phyloP scores from a whole-genome alignment of 1,140 invertebrate species.

The Pygmarrhopalites habei region DNA sequence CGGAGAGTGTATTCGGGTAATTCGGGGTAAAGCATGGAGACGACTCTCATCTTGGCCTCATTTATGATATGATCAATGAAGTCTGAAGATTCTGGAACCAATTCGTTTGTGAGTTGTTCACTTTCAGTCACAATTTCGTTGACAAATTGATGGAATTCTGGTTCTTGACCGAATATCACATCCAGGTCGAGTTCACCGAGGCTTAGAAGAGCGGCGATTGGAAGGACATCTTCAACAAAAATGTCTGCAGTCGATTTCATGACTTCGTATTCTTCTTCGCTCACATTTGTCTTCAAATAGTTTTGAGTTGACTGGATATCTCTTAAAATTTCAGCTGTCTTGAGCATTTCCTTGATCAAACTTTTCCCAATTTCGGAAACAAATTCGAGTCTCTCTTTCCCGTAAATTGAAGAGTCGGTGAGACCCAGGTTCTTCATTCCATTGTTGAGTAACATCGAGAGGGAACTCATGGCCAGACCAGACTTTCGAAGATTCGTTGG shows the following conservation, averaged over 20 bases:
- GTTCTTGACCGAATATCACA: constrained; percentile 27
- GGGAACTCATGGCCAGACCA: too few relatives aligned
- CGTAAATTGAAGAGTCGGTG: neutral
- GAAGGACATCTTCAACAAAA: constrained; percentile 20
- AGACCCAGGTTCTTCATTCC: neutral
- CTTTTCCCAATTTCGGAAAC: constrained; percentile 10
- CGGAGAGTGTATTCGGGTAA: neutral
- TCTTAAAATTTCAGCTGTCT: constrained; percentile 17
- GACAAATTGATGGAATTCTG: constrained; percentile 20
- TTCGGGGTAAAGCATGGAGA: neutral
- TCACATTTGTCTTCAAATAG: constrained; percentile 3
- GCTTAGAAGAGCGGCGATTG: constrained; percentile 18
- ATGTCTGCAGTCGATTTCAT: constrained; percentile 11
- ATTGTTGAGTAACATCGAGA: too few relatives aligned
- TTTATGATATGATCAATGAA: constrained; percentile 5
- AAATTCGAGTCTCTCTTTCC: constrained; percentile 24
- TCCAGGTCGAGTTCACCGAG: constrained; percentile 30
- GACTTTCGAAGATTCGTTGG: too few relatives aligned
- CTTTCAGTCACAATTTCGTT: constrained; percentile 5
- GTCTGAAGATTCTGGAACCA: neutral
- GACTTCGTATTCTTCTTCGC: neutral
- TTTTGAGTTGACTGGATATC: constrained; percentile 21
- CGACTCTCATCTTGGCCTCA: neutral
- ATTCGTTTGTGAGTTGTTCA: neutral
- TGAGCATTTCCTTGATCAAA: constrained; percentile 19